Conservation (phyloP, 2,113 vertebrate genomes). For the Heteronetta atricapilla region DNA sequence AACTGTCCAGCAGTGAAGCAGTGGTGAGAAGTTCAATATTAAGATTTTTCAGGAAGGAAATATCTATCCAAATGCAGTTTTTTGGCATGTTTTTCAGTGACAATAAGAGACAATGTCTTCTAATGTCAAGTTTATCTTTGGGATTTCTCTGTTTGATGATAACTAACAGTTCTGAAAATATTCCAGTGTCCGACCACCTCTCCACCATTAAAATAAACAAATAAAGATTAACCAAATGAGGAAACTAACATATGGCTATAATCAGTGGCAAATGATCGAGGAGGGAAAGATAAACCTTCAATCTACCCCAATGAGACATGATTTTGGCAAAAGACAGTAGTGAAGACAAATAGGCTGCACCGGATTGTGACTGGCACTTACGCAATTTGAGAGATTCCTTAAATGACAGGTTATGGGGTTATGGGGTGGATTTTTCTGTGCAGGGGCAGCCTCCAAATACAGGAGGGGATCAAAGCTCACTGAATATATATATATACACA, state of each 20-base stretch:
- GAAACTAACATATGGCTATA: accelerated
- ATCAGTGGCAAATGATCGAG: not conserved
- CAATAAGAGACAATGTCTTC: not conserved
- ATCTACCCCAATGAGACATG: not conserved
- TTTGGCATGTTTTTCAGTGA: not conserved
- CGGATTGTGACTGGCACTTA: too few relatives aligned
- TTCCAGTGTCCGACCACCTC: not conserved
- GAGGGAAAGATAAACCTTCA: not conserved
- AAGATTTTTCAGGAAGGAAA: not conserved
- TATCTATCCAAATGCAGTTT: not conserved
- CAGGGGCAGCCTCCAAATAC: accelerated
- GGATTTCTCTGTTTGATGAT: not conserved
- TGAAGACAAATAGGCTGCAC: not conserved
- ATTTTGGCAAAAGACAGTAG: not conserved
- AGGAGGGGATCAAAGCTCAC: not conserved
- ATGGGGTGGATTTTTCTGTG: not conserved
- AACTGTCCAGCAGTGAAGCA: not conserved
- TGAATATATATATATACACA: not conserved
- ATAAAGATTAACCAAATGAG: not conserved
- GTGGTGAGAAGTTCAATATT: not conserved
- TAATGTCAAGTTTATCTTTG: not conserved
- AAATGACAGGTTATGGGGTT: not conserved
- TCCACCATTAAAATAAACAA: not conserved
- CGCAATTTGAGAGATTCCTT: not conserved
- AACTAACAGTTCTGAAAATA: not conserved